These are phyloP conservation scores for Ormyrus pomaceus DNA, from an alignment of 2,888 invertebrate species.

Conservation along the genomic window DNA sequence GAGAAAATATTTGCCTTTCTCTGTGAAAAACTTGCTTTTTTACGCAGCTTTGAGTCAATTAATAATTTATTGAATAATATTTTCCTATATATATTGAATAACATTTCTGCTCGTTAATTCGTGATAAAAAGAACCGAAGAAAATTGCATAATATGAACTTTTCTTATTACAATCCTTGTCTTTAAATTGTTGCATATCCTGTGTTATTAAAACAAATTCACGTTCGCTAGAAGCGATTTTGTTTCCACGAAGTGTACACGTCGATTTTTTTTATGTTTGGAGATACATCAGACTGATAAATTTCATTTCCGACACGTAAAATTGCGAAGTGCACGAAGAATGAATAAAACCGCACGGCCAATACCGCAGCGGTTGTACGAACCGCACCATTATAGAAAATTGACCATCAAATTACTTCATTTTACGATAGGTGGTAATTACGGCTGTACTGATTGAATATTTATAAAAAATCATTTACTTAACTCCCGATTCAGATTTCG, in stretches of 20 bases:
- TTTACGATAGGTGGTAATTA: not conserved
- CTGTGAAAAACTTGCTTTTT: no score
- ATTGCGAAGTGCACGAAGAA: constrained; percentile 4
- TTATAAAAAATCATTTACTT: constrained; percentile 27
- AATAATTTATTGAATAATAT: no score
- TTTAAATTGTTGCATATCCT: constrained; percentile 18
- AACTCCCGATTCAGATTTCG: not conserved
- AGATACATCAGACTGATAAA: constrained; percentile 31
- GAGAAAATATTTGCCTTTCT: not conserved
- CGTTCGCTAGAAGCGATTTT: constrained; percentile 35
- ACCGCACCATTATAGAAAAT: constrained; percentile 3
- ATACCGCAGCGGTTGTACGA: not conserved
- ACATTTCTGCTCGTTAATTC: no score
- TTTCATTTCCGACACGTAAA: constrained; percentile 1
- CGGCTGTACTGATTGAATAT: constrained; percentile 2
- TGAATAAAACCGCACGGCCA: not conserved
- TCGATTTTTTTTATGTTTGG: constrained; percentile 12
- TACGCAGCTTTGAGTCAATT: no score
- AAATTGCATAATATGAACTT: constrained; percentile 15
- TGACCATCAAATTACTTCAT: constrained; percentile 19
- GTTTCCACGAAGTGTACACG: constrained; percentile 24
- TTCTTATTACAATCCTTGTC: constrained; percentile 25
- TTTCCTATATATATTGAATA: no score
- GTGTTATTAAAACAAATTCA: constrained; percentile 34
- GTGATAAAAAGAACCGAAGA: not conserved